phyloP scores from a whole-genome alignment of 2,113 vertebrate species.

The Scophthalmus maximus region DNA sequence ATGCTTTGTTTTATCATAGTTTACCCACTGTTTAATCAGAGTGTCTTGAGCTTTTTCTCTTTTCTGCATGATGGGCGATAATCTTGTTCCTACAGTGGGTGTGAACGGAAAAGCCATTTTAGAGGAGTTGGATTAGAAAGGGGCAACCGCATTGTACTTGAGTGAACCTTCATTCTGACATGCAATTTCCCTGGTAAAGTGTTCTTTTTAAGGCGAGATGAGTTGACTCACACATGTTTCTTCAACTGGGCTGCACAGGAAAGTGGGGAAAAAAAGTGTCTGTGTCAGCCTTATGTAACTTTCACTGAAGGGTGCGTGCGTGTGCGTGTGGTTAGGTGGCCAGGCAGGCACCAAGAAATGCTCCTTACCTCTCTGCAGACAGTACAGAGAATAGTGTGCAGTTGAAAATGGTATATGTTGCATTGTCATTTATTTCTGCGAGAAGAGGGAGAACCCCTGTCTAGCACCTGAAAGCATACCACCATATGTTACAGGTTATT shows the following conservation, averaged over 20 bases:
- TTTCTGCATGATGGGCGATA: conserved; percentile 13
- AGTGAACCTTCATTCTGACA: conserved; percentile 23
- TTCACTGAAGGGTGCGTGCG: too few species aligned
- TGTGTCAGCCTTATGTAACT: too few species aligned
- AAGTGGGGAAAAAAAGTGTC: too few species aligned
- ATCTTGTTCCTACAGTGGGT: conserved; percentile 54
- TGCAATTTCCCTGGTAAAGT: conserved; percentile 45
- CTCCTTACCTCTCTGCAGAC: background rate
- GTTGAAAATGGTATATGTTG: conserved; percentile 56
- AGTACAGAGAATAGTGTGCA: background rate
- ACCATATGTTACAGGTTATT: conserved; percentile 4
- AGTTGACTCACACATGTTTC: conserved; percentile 60
- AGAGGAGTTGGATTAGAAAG: conserved; percentile 38
- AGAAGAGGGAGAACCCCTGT: conserved; percentile 59
- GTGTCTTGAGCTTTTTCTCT: background rate
- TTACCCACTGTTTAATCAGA: background rate
- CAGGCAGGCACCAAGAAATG: conserved; percentile 8
- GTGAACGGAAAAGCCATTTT: conserved; percentile 49
- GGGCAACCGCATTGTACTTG: conserved; percentile 34
- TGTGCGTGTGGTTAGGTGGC: conserved; percentile 43
- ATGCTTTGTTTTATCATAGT: background rate
- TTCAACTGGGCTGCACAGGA: conserved; percentile 16
- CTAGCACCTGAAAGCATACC: conserved; percentile 28
- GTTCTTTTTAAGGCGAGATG: conserved; percentile 30
- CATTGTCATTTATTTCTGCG: conserved; percentile 58